Percentiles rank a stretch among this genome's conserved stretches.
Conservation (phyloP, 2,113 vertebrate species). For the Notechis scutatus region DNA sequence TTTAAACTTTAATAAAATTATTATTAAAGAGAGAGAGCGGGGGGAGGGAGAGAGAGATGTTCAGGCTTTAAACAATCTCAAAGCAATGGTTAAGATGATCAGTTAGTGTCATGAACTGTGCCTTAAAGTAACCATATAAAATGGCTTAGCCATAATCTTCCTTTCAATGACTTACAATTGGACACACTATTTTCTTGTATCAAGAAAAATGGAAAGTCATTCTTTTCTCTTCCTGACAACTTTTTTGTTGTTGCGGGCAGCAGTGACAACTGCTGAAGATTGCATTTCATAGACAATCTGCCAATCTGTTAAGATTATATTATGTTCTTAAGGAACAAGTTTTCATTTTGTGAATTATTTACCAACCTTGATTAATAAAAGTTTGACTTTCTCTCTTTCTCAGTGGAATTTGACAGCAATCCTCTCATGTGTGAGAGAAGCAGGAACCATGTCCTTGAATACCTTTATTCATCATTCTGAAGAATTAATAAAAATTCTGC, state of each 20-base stretch:
- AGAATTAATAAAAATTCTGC: slow-evolving; percentile 14
- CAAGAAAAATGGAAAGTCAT: background rate
- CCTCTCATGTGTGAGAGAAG: background rate
- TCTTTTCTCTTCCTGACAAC: background rate
- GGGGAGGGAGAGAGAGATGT: background rate
- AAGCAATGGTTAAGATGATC: background rate
- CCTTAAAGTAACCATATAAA: background rate
- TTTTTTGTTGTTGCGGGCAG: background rate
- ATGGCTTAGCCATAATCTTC: background rate
- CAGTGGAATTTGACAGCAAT: background rate
- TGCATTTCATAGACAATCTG: background rate
- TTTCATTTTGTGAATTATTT: background rate
- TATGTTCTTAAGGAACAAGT: background rate
- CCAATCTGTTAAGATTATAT: background rate
- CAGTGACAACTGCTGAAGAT: background rate
- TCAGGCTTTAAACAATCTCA: background rate
- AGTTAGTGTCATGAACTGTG: background rate
- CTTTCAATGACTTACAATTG: background rate
- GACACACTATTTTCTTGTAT: background rate
- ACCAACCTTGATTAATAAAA: background rate
- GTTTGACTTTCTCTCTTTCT: background rate
- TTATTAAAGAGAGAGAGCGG: background rate
- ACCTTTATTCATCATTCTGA: slow-evolving; percentile 17
- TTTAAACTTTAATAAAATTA: background rate
- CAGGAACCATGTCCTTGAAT: background rate